These are phyloP conservation scores for Camponotus vicinus DNA, from an alignment of 1,140 invertebrate genomes.

Conservation along the genomic window DNA sequence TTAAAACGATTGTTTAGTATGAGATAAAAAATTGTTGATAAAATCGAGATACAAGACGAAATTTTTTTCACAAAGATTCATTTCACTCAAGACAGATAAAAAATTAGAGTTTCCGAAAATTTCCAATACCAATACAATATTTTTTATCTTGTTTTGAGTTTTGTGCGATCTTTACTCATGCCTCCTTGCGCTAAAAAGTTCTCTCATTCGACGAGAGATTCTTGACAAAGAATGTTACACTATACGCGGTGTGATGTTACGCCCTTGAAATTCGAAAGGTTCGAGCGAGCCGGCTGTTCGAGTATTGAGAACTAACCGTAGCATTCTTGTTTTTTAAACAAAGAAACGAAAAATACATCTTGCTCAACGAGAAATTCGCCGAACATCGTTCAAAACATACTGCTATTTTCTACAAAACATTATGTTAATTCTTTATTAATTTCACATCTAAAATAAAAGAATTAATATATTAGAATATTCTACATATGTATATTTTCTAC, in stretches of 20 bases:
- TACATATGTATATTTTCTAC: background rate
- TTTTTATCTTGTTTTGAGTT: no score
- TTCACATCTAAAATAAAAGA: no score
- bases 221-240: background rate
- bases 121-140: no score
- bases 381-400: background rate
- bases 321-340: background rate
- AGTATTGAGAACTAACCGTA: background rate
- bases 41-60: no score
- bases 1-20: no score
- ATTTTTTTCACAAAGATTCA: no score
- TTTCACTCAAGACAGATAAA: no score
- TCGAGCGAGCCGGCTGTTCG: background rate
- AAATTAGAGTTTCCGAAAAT: no score
- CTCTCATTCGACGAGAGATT: background rate
- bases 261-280: constrained; percentile 47
- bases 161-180: no score
- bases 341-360: constrained; percentile 9
- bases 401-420: background rate
- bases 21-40: no score
- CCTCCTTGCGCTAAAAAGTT: background rate
- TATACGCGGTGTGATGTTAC: background rate
- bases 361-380: background rate
- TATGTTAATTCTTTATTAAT: background rate
- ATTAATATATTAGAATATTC: background rate